A percentile compares a stretch with the other conserved stretches of the same genome.
Conservation (phyloP, 1,140 invertebrate genomes). For the Heliconius melpomene region DNA sequence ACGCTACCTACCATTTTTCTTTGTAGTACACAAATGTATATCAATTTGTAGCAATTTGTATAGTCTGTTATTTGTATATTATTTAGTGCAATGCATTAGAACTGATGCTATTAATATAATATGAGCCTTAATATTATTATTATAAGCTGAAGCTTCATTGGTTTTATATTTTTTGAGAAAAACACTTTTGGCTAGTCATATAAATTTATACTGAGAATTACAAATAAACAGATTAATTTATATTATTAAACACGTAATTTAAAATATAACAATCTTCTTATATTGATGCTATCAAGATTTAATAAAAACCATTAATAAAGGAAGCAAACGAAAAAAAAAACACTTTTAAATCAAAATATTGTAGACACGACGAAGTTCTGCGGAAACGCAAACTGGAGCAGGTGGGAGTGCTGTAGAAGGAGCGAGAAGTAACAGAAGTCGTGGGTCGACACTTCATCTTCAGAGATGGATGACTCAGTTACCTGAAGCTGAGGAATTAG, state of each 20-base stretch:
- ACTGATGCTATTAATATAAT: neutral
- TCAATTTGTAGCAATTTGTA: neutral
- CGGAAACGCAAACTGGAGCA: constrained; percentile 68
- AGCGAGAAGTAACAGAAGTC: constrained; percentile 74
- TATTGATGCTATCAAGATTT: neutral
- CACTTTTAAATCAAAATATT: constrained; percentile 28
- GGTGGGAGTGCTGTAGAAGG: constrained; percentile 68
- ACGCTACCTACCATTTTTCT: constrained; percentile 74
- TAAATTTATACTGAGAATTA: too few species aligned
- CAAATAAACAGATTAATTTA: too few species aligned
- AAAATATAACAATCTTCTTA: too few species aligned
- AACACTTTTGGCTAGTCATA: neutral
- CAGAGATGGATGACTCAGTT: constrained; percentile 87
- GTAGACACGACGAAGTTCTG: constrained; percentile 71
- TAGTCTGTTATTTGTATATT: neutral
- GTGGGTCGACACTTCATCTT: constrained; percentile 84
- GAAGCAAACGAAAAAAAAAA: constrained; percentile 6
- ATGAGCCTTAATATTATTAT: too few species aligned
- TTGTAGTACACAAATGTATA: constrained; percentile 46
- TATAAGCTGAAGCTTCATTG: too few species aligned
- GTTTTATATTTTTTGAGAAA: too few species aligned
- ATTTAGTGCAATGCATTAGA: neutral
- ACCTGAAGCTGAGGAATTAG: constrained; percentile 79
- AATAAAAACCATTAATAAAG: neutral
- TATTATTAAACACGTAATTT: neutral